A percentile compares a stretch with the other conserved stretches of the same genome.
These are phyloP conservation scores for Cuniculus paca DNA, from an alignment of 2,797 vertebrate genomes.

Conservation along the genomic window DNA sequence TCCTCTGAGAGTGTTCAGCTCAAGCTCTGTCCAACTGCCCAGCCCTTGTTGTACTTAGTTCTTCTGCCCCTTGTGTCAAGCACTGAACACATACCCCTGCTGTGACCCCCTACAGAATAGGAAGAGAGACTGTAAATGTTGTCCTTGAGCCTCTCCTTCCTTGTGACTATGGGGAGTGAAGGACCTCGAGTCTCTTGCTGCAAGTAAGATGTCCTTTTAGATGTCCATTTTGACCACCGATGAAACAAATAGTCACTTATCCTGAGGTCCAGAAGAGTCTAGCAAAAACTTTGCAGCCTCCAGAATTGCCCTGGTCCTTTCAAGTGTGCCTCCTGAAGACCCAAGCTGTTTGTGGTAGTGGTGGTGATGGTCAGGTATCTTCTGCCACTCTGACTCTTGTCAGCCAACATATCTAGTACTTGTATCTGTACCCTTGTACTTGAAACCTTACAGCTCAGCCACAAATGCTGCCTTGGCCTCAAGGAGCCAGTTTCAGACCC, in stretches of 20 bases:
- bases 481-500: not conserved
- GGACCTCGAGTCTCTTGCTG: not conserved
- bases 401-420: not conserved
- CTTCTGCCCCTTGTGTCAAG: not conserved
- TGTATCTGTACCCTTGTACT: not conserved
- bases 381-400: not conserved
- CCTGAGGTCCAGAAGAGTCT: not conserved
- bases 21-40: not conserved
- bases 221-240: not conserved
- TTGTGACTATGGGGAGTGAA: not conserved
- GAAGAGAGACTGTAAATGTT: not conserved
- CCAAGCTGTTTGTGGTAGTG: not conserved
- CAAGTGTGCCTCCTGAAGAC: not conserved
- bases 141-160: not conserved
- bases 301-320: not conserved
- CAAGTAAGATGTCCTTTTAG: not conserved
- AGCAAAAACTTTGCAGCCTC: slow-evolving; percentile 9
- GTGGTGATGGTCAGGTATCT: not conserved
- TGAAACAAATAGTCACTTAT: slow-evolving; percentile 13
- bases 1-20: not conserved
- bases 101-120: not conserved
- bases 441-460: not conserved
- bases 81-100: not conserved
- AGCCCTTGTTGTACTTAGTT: not conserved
- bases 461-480: not conserved